Conservation (phyloP, 2,888 invertebrate genomes). For the Luperina nickerlii region DNA sequence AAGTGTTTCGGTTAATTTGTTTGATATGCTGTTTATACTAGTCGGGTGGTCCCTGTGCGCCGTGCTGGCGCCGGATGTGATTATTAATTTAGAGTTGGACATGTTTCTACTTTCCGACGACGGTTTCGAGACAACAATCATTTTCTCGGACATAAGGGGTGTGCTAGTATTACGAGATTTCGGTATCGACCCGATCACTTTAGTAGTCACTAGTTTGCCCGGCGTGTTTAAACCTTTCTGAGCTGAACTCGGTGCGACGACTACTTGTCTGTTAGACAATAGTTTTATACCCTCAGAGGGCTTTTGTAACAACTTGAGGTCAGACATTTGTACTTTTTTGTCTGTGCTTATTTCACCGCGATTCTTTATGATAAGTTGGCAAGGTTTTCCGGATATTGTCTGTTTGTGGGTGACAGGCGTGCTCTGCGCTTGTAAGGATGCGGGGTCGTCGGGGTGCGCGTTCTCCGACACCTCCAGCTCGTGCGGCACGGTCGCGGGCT, state of each 20-base stretch:
- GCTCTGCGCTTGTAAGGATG: conserved; percentile 78
- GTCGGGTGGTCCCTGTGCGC: conserved; percentile 75
- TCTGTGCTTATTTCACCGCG: conserved; percentile 78
- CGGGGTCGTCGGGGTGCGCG: conserved; percentile 79
- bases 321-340: conserved; percentile 84
- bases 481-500: conserved; percentile 82
- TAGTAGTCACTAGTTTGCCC: conserved; percentile 85
- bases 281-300: conserved; percentile 84
- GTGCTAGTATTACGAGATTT: conserved; percentile 75
- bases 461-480: conserved; percentile 79
- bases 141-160: conserved; percentile 81
- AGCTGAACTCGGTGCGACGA: conserved; percentile 80
- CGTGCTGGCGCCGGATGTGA: conserved; percentile 79
- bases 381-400: conserved; percentile 78
- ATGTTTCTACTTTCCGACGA: conserved; percentile 77
- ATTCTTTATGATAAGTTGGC: conserved; percentile 85
- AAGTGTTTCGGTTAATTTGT: conserved; percentile 80
- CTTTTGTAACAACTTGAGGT: conserved; percentile 86
- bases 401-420: conserved; percentile 76
- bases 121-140: conserved; percentile 87
- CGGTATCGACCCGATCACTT: conserved; percentile 84
- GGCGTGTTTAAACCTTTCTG: conserved; percentile 82
- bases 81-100: conserved; percentile 82
- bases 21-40: conserved; percentile 78
- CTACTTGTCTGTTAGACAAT: conserved; percentile 84